A percentile compares a stretch with the other conserved stretches of the same genome.
phyloP scores from a whole-genome alignment of 2,113 vertebrate genomes.

The Corvus cornix region DNA sequence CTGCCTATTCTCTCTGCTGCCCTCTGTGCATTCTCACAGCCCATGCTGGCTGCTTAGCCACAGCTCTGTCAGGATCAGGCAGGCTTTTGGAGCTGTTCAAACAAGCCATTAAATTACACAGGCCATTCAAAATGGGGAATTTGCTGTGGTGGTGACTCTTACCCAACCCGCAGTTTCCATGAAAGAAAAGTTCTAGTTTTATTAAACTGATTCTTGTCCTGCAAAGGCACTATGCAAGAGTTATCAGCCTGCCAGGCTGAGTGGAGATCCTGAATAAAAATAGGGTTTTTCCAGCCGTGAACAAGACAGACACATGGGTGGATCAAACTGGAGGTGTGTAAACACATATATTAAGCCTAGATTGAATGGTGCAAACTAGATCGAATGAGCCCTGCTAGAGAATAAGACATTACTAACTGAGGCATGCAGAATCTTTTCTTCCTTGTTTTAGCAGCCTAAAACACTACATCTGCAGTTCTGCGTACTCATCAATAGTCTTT shows the following conservation, averaged over 20 bases:
- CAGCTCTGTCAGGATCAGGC: not conserved
- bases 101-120: not conserved
- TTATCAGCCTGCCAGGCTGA: not conserved
- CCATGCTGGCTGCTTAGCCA: not conserved
- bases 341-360: not conserved
- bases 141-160: not conserved
- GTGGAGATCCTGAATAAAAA: not conserved
- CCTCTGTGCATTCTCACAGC: not conserved
- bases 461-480: not conserved
- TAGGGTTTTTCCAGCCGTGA: not conserved
- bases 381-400: not conserved
- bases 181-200: not conserved
- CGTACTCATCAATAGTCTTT: not conserved
- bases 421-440: not conserved
- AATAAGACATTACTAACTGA: not conserved
- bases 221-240: not conserved
- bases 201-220: not conserved
- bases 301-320: not conserved
- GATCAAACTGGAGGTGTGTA: not conserved
- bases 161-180: fast-evolving
- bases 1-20: not conserved
- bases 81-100: not conserved
- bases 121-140: not conserved
- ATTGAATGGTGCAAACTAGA: not conserved
- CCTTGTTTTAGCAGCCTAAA: not conserved